These are phyloP conservation scores for Nemotelus nigrinus DNA, from an alignment of 2,888 invertebrate genomes.

Conservation along the genomic window DNA sequence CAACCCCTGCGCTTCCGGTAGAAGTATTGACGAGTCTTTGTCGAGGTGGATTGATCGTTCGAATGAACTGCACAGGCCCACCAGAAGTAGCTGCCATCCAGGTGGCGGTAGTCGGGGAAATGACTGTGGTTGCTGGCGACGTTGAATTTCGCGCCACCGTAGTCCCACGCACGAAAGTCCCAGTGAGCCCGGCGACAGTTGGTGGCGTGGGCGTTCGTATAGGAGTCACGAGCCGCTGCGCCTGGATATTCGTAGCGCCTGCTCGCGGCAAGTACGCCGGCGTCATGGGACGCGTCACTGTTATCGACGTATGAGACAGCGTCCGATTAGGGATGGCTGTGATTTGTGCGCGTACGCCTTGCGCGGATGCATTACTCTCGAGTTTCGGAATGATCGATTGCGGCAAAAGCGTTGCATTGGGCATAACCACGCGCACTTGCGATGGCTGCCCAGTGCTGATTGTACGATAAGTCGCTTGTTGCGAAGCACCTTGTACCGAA, in stretches of 20 bases:
- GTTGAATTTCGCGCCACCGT: conserved; percentile 57
- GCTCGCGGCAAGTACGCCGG: conserved; percentile 63
- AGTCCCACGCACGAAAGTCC: conserved; percentile 61
- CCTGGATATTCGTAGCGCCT: conserved; percentile 61
- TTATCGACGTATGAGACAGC: conserved; percentile 64
- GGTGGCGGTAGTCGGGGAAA: conserved; percentile 62
- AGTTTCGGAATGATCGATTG: conserved; percentile 69
- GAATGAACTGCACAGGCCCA: conserved; percentile 62
- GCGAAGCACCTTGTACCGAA: conserved; percentile 44
- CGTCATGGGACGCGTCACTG: conserved; percentile 62
- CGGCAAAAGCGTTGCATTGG: conserved; percentile 63
- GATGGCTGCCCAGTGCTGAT: conserved; percentile 60
- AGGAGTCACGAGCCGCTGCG: conserved; percentile 61
- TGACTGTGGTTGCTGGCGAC: conserved; percentile 62
- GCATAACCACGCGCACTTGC: conserved; percentile 62
- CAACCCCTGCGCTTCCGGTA: conserved; percentile 54
- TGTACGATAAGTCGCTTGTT: conserved; percentile 58
- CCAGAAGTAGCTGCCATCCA: conserved; percentile 59
- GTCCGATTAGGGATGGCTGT: conserved; percentile 62
- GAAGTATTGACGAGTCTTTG: conserved; percentile 59
- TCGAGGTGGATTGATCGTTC: conserved; percentile 61
- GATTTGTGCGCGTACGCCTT: conserved; percentile 61
- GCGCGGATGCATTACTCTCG: conserved; percentile 56
- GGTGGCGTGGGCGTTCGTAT: conserved; percentile 60
- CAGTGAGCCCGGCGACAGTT: conserved; percentile 54